Base-by-base conservation (phyloP, 2,113 vertebrate species). In the Clarias gariepinus region DNA sequence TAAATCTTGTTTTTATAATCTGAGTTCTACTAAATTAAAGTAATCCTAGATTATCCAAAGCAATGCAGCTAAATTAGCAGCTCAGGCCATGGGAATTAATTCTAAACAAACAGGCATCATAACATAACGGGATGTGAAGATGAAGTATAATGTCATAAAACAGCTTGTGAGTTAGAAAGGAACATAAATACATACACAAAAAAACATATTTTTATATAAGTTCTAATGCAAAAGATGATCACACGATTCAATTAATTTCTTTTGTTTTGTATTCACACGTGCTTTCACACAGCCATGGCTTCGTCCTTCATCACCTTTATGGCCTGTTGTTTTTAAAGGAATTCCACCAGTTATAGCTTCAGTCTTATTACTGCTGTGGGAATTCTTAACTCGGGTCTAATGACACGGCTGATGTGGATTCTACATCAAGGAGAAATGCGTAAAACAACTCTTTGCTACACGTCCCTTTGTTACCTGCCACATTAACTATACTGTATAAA, bases 1-100 rank as follows among this genome's bases (percentile, higher is more conserved):
- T 33, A 71, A 57, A 87, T 30, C 60, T 53, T 47, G 74, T 41
- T 61, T 55, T 21, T 78, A 53, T 82, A 84, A 89, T 87, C 84
- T 73, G 77, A 83, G 74, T 64, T 81, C 80, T 82, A 53, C 81
- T 83, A 47, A 88, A 83, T 89, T 81, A 28, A 64, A 36, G 76
- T 89, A 86, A 89, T 91, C 84, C 87, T 77, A 85, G 87, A 91
- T 91, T 80, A 89, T 89, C 80, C 78, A 66, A 85, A 87, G 83
- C 73, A 87, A 83, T 77, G 58, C 66, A 73, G 47, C 47, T 78
- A 41, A 90, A 91, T 89, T 90, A 91, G 85, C 81, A 53, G 81
- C 82, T 81, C 60, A 83, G 79, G 74, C 58, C 69, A 13, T 52
- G 30, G 80, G 81, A 83, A 89, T 91, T 86, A 86, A 63, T 82